These are phyloP conservation scores for Benthosema pterotum DNA, from an alignment of 2,797 vertebrate species.

Conservation along the genomic window DNA sequence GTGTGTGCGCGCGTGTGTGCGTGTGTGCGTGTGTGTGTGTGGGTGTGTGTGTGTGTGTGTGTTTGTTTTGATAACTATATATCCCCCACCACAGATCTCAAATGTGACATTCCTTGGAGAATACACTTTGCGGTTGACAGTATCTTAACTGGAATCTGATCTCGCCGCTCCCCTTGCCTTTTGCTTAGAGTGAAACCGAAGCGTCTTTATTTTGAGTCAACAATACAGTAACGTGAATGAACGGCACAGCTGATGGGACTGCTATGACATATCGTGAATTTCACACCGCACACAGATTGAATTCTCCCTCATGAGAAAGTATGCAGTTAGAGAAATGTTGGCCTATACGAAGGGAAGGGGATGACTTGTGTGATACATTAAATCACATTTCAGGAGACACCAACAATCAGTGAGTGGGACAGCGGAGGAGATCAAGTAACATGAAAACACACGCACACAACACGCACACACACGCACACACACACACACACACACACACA, in stretches of 20 bases:
- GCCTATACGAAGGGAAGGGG: constrained; percentile 33
- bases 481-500: no score
- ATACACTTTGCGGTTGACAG: constrained; percentile 50
- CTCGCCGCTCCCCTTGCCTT: constrained; percentile 27
- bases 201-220: constrained; percentile 70
- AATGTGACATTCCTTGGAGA: constrained; percentile 38
- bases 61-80: constrained; percentile 36
- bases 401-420: constrained; percentile 32
- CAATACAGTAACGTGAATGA: constrained; percentile 77
- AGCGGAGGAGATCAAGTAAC: constrained; percentile 44
- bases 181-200: constrained; percentile 48
- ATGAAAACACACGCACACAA: constrained; percentile 20
- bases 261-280: constrained; percentile 66
- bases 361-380: constrained; percentile 60
- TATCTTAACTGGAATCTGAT: constrained; percentile 59
- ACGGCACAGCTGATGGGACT: constrained; percentile 76
- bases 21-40: no score
- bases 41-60: constrained; percentile 8
- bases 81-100: constrained; percentile 22
- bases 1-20: no score
- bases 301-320: constrained; percentile 70
- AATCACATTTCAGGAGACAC: constrained; percentile 53
- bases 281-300: constrained; percentile 68
- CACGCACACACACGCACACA: no score
- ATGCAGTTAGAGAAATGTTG: constrained; percentile 64